A percentile compares a stretch with the other conserved stretches of the same genome.
Evolutionary conservation across 2,888 invertebrate genomes (phyloP).

Genomic region (Anodontia alba): DNA sequence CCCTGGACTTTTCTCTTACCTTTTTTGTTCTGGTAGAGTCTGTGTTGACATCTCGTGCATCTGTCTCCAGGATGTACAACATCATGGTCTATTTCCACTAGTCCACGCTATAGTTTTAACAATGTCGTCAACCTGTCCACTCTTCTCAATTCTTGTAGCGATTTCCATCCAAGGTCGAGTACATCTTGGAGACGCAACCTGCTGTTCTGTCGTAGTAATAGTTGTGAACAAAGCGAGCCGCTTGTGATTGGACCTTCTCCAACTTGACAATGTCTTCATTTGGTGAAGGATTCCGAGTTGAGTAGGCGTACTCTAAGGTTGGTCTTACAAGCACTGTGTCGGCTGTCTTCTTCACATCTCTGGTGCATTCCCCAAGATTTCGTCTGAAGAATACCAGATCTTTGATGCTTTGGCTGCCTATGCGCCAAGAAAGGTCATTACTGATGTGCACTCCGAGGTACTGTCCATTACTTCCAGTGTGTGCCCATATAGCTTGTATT

Average conservation of each 20-base stretch:
- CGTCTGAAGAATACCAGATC: neutral
- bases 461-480: neutral
- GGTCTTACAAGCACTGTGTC: neutral
- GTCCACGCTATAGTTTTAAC: neutral
- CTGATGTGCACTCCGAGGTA: neutral
- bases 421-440: neutral
- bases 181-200: neutral
- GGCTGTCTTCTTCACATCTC: neutral
- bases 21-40: no score
- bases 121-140: neutral
- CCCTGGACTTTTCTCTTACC: no score
- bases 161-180: no score
- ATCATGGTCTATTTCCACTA: neutral
- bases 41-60: neutral
- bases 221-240: neutral
- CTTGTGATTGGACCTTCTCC: neutral
- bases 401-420: neutral
- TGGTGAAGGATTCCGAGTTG: neutral
- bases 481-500: neutral
- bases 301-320: neutral
- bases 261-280: neutral
- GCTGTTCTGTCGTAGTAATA: neutral
- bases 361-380: neutral
- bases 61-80: neutral
- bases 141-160: neutral